These are phyloP conservation scores for Eupeodes latifasciatus DNA, from an alignment of 2,888 invertebrate genomes.

Conservation along the genomic window DNA sequence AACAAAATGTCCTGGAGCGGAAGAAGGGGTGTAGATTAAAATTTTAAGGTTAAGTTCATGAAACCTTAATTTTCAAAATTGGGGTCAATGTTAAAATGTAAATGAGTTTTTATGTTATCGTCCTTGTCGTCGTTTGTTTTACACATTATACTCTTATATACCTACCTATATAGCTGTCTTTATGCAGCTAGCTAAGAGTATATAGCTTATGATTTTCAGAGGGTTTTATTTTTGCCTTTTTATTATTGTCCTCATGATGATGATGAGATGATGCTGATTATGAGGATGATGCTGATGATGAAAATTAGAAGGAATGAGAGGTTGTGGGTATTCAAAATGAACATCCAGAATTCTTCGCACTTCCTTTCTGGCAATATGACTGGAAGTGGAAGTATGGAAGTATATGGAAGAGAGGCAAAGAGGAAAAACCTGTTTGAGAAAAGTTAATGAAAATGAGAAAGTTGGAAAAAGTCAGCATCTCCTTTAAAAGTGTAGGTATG, in stretches of 20 bases:
- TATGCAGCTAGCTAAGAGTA: no score
- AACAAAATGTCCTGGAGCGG: slow-evolving; percentile 3
- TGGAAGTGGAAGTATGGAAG: no score
- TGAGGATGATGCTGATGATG: slow-evolving; percentile 5
- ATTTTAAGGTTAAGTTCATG: slow-evolving; percentile 67
- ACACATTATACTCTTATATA: not conserved
- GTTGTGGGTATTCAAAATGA: slow-evolving; percentile 36
- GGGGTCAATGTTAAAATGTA: slow-evolving; percentile 75
- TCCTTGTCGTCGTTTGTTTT: slow-evolving; percentile 41
- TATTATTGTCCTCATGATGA: not conserved
- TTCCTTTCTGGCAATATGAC: not conserved
- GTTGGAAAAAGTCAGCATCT: slow-evolving; percentile 42
- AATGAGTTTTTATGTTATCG: slow-evolving; percentile 68
- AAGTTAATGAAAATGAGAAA: slow-evolving; percentile 72
- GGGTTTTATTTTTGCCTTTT: slow-evolving; percentile 6
- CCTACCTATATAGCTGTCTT: no score
- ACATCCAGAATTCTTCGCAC: slow-evolving; percentile 45
- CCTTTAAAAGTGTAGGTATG: not conserved
- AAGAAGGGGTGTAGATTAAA: slow-evolving; percentile 8
- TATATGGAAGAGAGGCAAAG: not conserved
- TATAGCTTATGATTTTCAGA: not conserved
- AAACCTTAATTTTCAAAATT: slow-evolving; percentile 69
- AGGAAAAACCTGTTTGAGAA: slow-evolving; percentile 45
- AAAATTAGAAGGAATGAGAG: slow-evolving; percentile 22
- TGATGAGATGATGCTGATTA: slow-evolving; percentile 8